Conservation (phyloP, 2,113 vertebrate genomes). For the Ageneiosus marmoratus region DNA sequence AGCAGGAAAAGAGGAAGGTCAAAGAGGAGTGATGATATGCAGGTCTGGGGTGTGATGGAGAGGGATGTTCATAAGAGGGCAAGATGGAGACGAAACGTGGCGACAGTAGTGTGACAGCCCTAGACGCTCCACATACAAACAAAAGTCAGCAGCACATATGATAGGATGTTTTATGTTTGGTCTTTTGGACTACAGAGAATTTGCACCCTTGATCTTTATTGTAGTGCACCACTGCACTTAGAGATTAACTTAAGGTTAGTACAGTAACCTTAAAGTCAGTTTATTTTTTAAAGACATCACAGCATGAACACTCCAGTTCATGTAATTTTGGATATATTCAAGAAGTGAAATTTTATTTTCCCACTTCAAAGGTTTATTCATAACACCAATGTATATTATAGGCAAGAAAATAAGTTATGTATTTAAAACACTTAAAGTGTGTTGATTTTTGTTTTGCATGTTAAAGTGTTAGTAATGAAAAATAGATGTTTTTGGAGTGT, state of each 20-base stretch:
- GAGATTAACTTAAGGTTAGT: no score
- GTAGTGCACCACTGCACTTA: neutral
- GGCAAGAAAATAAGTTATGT: neutral
- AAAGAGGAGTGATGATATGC: no score
- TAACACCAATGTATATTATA: neutral
- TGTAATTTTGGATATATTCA: neutral
- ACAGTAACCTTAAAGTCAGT: conserved; percentile 30
- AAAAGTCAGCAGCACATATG: neutral
- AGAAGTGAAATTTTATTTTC: neutral
- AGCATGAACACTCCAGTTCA: neutral
- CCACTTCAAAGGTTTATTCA: neutral
- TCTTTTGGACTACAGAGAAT: neutral
- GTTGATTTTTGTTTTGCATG: neutral
- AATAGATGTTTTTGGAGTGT: neutral
- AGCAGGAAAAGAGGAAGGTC: no score
- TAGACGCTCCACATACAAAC: neutral
- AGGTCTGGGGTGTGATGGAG: no score
- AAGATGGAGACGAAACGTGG: no score
- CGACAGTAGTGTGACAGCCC: no score
- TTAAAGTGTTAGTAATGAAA: neutral
- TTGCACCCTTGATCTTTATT: neutral
- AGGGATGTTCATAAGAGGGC: no score
- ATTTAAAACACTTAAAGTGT: neutral
- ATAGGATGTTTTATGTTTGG: neutral
- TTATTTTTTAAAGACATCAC: neutral